Evolutionary conservation across 1,140 invertebrate genomes (phyloP).

Genomic region (Cyrtorhinus lividipennis): DNA sequence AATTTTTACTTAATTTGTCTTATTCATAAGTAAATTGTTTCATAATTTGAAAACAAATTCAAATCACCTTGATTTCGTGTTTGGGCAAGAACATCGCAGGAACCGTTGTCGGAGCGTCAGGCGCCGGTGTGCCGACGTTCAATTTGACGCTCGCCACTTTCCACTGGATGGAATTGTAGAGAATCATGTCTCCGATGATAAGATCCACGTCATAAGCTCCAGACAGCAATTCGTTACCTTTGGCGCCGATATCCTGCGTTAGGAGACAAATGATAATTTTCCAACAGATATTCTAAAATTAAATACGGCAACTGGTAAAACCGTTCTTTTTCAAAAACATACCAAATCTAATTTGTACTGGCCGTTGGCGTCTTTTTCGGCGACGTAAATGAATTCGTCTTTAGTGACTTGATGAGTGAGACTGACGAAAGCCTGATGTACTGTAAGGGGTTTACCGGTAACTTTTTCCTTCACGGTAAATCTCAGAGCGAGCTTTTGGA

Average conservation of each 20-base stretch:
- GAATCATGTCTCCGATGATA: slow-evolving; percentile 77
- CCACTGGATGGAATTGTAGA: slow-evolving; percentile 84
- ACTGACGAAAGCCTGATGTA: slow-evolving; percentile 87
- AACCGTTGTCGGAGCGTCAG: slow-evolving; percentile 27
- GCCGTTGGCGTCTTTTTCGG: slow-evolving; percentile 64
- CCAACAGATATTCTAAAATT: neutral
- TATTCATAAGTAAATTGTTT: too few relatives aligned
- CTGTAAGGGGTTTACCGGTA: slow-evolving; percentile 48
- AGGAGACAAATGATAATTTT: slow-evolving; percentile 27
- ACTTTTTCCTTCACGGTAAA: slow-evolving; percentile 62
- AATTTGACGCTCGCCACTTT: slow-evolving; percentile 57
- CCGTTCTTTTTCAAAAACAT: slow-evolving; percentile 26
- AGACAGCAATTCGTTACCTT: slow-evolving; percentile 68
- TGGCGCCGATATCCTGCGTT: slow-evolving; percentile 69
- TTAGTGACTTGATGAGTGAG: slow-evolving; percentile 47
- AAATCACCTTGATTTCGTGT: slow-evolving; percentile 62
- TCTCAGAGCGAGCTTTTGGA: slow-evolving; percentile 76
- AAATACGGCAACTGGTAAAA: slow-evolving; percentile 7
- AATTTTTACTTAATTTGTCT: too few relatives aligned
- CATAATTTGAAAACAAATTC: neutral
- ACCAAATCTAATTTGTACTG: slow-evolving; percentile 88
- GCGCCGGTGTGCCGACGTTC: slow-evolving; percentile 42
- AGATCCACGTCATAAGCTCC: slow-evolving; percentile 71
- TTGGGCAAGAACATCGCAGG: slow-evolving; percentile 40
- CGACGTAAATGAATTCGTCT: slow-evolving; percentile 83